Percentiles rank a stretch among this genome's conserved stretches.
Evolutionary conservation across 2,888 invertebrate species (phyloP).

Genomic region (Pristionchus fissidentatus): DNA sequence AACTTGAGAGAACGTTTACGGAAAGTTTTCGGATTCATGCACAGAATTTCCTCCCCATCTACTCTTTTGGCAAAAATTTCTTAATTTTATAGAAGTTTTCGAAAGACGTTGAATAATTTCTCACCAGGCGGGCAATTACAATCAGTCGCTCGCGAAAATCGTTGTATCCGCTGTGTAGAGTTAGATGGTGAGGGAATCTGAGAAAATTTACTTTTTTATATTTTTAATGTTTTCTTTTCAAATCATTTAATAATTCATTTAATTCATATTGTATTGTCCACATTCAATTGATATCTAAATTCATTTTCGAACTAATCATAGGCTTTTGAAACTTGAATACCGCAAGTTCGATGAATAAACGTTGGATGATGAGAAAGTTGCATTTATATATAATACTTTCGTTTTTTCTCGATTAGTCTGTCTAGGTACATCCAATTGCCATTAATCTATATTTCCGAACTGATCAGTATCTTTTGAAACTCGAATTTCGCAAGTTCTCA

Average conservation of each 20-base stretch:
- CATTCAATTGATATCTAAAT: too few relatives aligned
- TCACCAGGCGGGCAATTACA: conserved; percentile 37
- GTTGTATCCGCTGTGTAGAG: background rate
- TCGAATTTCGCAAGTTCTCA: too few relatives aligned
- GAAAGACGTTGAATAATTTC: background rate
- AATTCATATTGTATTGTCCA: too few relatives aligned
- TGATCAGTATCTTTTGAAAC: too few relatives aligned
- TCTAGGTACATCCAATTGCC: background rate
- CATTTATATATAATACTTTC: too few relatives aligned
- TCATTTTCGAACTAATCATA: too few relatives aligned
- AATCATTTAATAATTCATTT: background rate
- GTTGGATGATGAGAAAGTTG: too few relatives aligned
- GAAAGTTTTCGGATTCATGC: background rate
- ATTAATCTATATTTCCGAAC: too few relatives aligned
- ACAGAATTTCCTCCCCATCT: background rate
- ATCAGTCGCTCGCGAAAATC: conserved; percentile 18
- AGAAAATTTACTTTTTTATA: background rate
- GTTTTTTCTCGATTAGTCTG: background rate
- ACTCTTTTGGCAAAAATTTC: background rate
- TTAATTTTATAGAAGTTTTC: background rate
- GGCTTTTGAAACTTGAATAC: too few relatives aligned
- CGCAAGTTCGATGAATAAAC: too few relatives aligned
- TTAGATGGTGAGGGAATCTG: background rate
- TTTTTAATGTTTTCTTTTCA: too few relatives aligned
- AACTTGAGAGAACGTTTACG: background rate